These are phyloP conservation scores for Austrolebias charrua DNA, from an alignment of 2,797 vertebrate genomes.

Conservation along the genomic window DNA sequence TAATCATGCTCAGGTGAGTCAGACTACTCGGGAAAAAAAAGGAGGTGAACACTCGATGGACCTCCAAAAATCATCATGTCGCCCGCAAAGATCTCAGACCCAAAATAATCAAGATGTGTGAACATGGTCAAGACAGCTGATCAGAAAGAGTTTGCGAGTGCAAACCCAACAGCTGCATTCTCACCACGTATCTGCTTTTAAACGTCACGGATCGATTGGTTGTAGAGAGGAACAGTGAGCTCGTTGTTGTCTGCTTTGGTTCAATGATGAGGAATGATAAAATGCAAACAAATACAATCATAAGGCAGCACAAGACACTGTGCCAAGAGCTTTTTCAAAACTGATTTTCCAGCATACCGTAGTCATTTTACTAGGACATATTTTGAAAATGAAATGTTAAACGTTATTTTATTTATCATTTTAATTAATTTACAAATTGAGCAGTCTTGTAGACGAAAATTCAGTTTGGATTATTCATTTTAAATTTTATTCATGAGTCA, in stretches of 20 bases:
- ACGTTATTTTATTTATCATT: no score
- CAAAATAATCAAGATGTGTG: neutral
- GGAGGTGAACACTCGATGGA: neutral
- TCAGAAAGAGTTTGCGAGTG: conserved; percentile 1
- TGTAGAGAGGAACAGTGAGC: conserved; percentile 9
- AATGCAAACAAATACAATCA: conserved; percentile 47
- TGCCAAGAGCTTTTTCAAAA: conserved; percentile 18
- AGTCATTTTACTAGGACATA: no score
- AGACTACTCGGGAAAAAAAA: no score
- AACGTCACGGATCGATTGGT: conserved; percentile 11
- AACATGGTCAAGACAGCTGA: conserved; percentile 1
- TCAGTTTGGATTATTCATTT: no score
- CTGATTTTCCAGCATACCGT: conserved; percentile 42
- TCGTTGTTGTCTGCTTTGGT: neutral
- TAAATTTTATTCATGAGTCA: no score
- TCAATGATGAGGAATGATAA: conserved; percentile 31
- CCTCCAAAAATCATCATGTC: neutral
- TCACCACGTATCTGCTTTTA: conserved; percentile 4
- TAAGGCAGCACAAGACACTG: conserved; percentile 51
- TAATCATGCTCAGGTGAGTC: no score
- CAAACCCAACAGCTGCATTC: conserved; percentile 9
- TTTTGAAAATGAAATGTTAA: no score
- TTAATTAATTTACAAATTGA: no score
- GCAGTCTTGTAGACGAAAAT: no score
- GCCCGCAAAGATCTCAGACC: neutral